Percentiles rank a stretch among this genome's conserved stretches.
phyloP scores from a whole-genome alignment of 1,140 invertebrate genomes.

The Calosoma granatense region DNA sequence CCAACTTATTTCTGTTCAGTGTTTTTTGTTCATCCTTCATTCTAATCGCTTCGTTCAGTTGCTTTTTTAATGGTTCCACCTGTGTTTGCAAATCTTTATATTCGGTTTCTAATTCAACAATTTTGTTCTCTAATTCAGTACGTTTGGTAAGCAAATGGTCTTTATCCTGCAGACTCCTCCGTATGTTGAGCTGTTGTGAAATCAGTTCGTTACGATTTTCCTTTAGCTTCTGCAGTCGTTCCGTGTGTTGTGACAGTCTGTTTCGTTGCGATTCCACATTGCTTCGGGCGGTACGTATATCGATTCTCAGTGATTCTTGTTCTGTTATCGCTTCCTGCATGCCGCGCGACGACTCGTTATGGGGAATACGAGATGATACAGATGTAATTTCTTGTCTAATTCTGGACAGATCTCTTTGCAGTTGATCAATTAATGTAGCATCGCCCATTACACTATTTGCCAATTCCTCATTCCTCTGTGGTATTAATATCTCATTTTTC shows the following conservation, averaged over 20 bases:
- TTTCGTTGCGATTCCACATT: conserved; percentile 1
- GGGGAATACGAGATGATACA: not conserved
- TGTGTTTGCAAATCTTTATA: conserved; percentile 30
- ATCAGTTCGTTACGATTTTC: conserved; percentile 20
- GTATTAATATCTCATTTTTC: conserved; percentile 18
- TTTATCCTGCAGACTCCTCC: conserved; percentile 24
- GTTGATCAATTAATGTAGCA: conserved; percentile 26
- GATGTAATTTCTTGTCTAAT: conserved; percentile 17
- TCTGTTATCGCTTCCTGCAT: conserved; percentile 4
- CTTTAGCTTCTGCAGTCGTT: conserved; percentile 22
- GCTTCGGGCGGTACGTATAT: not conserved
- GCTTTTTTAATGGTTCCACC: conserved; percentile 27
- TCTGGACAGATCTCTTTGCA: conserved; percentile 22
- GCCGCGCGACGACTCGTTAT: not conserved
- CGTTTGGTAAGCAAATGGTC: conserved; percentile 33
- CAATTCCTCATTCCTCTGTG: conserved; percentile 20
- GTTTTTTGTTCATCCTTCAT: conserved; percentile 33
- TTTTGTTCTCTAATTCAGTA: conserved; percentile 32
- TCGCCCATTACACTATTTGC: conserved; percentile 22
- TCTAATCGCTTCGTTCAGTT: conserved; percentile 30
- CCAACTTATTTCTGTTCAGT: conserved; percentile 14
- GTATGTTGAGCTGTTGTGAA: conserved; percentile 21
- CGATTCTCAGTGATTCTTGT: conserved; percentile 3
- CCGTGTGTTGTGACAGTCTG: not conserved
- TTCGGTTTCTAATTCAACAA: conserved; percentile 30